Evolutionary conservation across 2,888 invertebrate genomes (phyloP), one percentile per base, ranked within the genome.

Genomic region (Lycia hirtaria): DNA sequence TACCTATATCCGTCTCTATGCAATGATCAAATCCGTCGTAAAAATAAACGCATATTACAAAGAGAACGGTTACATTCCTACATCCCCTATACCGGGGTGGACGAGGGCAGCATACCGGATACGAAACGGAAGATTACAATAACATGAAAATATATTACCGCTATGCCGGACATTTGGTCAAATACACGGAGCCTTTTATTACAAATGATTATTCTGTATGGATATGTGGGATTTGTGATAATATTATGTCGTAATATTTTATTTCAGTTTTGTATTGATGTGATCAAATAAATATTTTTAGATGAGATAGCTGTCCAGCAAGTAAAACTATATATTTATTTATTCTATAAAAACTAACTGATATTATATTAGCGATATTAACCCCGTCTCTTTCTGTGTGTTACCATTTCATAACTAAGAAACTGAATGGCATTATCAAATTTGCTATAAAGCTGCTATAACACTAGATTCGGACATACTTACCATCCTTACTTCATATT

Each of bases 81-180:
- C 37, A 48, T 32, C 48, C 51, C 35, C 15, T 33, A 33, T 35
- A 24, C 32, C 28, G 19, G 41, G 14, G 30, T n/a, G 73, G 63
- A 83, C 77, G 80, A 82, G 83, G 81, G 81, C 68, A 55, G 80
- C 75, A 82, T 83, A 65, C 62, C 56, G 56, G 57, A 68, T 63
- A 53, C 54, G 60, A 56, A 56, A 59, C 19, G 50, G 57, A 41
- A 56, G 63, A 48, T 64, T 60, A 59, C 69, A 63, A 56, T 61
- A 61, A 51, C 44, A 65, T 64, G 65, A 57, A 58, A 62, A 67
- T 69, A 67, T 65, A 56, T 58, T 56, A 40, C 45, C 26, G 51
- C 48, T 51, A 33, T 38, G 56, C 24, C 32, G 56, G 38, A 38
- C 53, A 45, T 40, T 56, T 14, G 56, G 40, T 43, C 48, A 49